Evolutionary conservation across 2,797 vertebrate genomes (phyloP), one percentile per base, ranked within the genome.

Genomic region (Anguilla anguilla): DNA sequence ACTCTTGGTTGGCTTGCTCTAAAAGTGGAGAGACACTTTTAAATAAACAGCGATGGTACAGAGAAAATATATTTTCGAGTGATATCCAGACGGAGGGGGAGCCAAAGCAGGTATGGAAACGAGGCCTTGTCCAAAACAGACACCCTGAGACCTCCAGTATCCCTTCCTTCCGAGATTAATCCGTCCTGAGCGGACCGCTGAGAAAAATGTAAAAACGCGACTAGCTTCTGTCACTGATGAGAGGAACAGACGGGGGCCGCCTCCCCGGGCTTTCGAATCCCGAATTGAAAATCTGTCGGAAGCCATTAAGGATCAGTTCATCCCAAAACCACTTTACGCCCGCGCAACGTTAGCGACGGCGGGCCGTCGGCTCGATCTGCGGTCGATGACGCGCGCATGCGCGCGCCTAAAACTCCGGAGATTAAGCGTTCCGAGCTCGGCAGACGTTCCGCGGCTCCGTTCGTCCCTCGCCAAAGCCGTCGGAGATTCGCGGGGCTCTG

Each of bases 381-480:
- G 46, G 3, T 69, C 11, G 10, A 17, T 51, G 7, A 43, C 35
- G 22, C 51, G 15, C 35, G 25, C 64, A 72, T 1, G 39, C 43
- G 28, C 19, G 22, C 51, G 15, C 35, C 72, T 86, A 28, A 51
- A 25, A 86, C 59, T 72, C 19, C 10, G 49, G 59, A 72, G 59
- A 72, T 67, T 69, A 46, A 69, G 61, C 69, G 64, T 72, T 46
- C 35, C 0, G 67, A 25, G 25, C 59, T 67, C 55, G 22, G 28
- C 59, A 49, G 86, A 88, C 89, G 64, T 57, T 57, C 67, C 64
- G 69, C 55, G 86, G 57, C 85, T 74, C 85, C 28, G 72, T 88
- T 25, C 86, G 25, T 87, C 25, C 28, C 35, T 79, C 46, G 87
- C 51, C 83, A 59, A 10, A 19, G 10, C 69, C 86, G 15, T 85